Percentiles rank a stretch among this genome's conserved stretches.
Conservation (phyloP, 1,140 invertebrate genomes). For the Anastatus disparis region DNA sequence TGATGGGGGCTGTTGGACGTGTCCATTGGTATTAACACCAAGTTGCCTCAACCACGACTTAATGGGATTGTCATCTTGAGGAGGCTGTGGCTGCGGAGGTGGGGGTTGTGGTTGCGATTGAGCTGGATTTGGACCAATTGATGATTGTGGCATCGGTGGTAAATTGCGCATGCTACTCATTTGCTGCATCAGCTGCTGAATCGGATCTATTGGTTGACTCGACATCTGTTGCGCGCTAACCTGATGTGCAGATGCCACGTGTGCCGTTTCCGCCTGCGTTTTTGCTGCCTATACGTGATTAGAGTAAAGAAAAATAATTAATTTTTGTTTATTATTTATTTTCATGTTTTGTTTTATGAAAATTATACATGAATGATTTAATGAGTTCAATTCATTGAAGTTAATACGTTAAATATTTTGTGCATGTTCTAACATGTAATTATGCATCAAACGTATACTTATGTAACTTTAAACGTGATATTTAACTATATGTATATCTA, state of each 20-base stretch:
- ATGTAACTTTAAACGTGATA: too few species aligned
- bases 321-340: too few species aligned
- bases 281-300: constrained; percentile 54
- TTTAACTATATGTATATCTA: too few species aligned
- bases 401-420: too few species aligned
- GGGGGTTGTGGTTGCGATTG: constrained; percentile 45
- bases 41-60: constrained; percentile 68
- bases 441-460: too few species aligned
- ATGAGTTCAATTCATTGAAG: too few species aligned
- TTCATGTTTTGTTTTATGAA: too few species aligned
- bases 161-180: constrained; percentile 66
- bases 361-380: too few species aligned
- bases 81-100: constrained; percentile 28
- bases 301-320: background rate
- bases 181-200: constrained; percentile 68
- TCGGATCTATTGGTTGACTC: constrained; percentile 62
- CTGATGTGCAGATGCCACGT: constrained; percentile 56
- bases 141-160: constrained; percentile 58
- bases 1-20: constrained; percentile 52
- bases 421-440: too few species aligned
- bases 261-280: constrained; percentile 56
- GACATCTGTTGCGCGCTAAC: constrained; percentile 40
- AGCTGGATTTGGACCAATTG: constrained; percentile 46
- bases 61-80: constrained; percentile 66
- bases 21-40: constrained; percentile 57